A percentile compares a stretch with the other conserved stretches of the same genome.
Conservation (phyloP, 2,113 vertebrate species). For the Bettongia penicillata region DNA sequence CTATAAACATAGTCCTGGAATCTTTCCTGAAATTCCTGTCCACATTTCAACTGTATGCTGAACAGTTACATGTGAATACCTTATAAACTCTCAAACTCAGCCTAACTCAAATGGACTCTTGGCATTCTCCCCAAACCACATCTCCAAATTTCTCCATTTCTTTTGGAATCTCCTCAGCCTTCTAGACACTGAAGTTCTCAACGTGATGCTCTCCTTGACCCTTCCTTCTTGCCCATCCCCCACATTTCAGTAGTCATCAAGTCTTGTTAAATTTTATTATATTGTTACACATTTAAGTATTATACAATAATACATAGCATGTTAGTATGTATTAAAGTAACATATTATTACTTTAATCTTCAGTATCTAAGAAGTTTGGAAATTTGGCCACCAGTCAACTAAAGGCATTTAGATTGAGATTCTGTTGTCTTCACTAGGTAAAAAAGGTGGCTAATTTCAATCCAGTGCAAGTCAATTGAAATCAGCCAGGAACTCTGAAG, state of each 20-base stretch:
- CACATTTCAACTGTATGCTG: no score
- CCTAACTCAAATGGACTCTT: no score
- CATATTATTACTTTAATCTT: not conserved
- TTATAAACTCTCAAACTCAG: no score
- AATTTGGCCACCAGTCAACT: not conserved
- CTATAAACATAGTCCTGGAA: no score
- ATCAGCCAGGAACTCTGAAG: not conserved
- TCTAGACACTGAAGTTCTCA: no score
- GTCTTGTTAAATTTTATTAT: not conserved
- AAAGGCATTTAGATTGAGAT: not conserved
- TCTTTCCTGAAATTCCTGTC: no score
- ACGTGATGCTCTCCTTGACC: not conserved
- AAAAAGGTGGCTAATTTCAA: not conserved
- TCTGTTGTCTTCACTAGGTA: no score
- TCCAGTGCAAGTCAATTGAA: not conserved
- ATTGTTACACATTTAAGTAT: not conserved
- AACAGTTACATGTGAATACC: no score
- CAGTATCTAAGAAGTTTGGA: not conserved
- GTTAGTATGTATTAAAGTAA: no score
- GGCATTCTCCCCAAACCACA: no score
- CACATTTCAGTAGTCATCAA: not conserved
- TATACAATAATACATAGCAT: not conserved
- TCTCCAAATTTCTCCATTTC: no score
- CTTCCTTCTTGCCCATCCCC: not conserved
- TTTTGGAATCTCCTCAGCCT: no score